A percentile compares a stretch with the other conserved stretches of the same genome.
Evolutionary conservation across 2,113 vertebrate genomes (phyloP).

Genomic region (Lethenteron camtschaticum): DNA sequence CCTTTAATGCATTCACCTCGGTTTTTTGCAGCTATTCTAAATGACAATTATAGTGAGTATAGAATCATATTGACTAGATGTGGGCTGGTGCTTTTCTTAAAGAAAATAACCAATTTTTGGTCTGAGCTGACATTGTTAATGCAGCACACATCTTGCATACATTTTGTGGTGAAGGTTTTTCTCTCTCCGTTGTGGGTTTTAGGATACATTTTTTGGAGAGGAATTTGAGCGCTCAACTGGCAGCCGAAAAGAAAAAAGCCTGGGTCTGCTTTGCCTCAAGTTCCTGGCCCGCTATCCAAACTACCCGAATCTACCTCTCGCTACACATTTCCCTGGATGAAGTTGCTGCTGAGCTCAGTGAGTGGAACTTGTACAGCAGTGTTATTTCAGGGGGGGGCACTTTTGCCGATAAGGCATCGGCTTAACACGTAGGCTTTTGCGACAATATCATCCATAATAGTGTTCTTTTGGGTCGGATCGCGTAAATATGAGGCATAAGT

Average conservation of each 20-base stretch:
- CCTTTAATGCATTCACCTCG: background rate
- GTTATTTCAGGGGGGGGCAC: too few relatives aligned
- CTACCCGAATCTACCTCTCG: slow-evolving; percentile 37
- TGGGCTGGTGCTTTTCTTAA: too few relatives aligned
- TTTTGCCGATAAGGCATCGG: too few relatives aligned
- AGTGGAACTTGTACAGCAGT: slow-evolving; percentile 15
- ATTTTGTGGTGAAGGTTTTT: background rate
- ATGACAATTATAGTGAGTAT: background rate
- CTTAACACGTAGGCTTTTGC: too few relatives aligned
- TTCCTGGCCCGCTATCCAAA: slow-evolving; percentile 68
- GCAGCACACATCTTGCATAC: background rate
- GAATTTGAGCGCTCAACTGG: slow-evolving; percentile 53
- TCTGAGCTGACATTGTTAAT: too few relatives aligned
- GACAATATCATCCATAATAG: too few relatives aligned
- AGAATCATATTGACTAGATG: background rate
- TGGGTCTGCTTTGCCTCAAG: slow-evolving; percentile 69
- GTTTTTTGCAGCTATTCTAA: background rate
- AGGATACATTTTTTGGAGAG: slow-evolving; percentile 52
- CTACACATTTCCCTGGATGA: slow-evolving; percentile 76
- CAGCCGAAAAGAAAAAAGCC: slow-evolving; percentile 83
- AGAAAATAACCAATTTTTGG: too few relatives aligned
- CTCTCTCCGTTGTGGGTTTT: background rate
- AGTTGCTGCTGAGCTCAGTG: slow-evolving; percentile 71
- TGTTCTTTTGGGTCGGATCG: too few relatives aligned
- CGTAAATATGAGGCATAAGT: too few relatives aligned